phyloP scores from a whole-genome alignment of 1,140 invertebrate species.

The Zaprionus gabonicus region DNA sequence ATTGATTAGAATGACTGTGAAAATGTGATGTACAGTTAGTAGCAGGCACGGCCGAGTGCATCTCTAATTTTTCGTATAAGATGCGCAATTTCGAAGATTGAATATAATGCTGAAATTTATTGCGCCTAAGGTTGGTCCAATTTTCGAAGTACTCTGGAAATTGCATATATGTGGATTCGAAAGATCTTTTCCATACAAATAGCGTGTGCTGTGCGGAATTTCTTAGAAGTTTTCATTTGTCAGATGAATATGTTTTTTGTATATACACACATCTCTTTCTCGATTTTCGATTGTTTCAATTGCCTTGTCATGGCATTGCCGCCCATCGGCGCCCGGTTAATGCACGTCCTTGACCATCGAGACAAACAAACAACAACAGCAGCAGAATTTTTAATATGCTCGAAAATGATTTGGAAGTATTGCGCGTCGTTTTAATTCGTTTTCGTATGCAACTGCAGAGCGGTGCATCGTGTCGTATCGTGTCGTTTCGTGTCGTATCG shows the following conservation, averaged over 20 bases:
- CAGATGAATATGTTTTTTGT: not conserved
- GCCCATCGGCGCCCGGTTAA: constrained; percentile 50
- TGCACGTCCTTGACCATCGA: constrained; percentile 75
- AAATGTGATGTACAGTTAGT: not conserved
- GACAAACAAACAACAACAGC: constrained; percentile 27
- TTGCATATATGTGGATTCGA: not conserved
- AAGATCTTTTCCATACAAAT: not conserved
- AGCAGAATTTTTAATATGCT: constrained; percentile 10
- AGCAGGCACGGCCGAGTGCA: not conserved
- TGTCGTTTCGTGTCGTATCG: not conserved
- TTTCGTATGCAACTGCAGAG: constrained; percentile 47
- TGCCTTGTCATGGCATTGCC: constrained; percentile 22
- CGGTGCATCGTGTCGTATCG: not conserved
- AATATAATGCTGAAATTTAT: not conserved
- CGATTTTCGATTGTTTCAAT: constrained; percentile 1
- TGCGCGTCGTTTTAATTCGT: constrained; percentile 8
- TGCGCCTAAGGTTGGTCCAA: not conserved
- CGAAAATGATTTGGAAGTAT: constrained; percentile 18
- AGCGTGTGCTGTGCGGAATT: not conserved
- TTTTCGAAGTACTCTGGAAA: not conserved
- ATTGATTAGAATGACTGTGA: not conserved
- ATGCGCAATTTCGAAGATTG: not conserved
- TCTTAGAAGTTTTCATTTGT: not conserved
- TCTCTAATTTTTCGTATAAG: not conserved
- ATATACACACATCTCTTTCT: not conserved